Base-by-base conservation (phyloP, 2,888 invertebrate genomes). In the Chymomyza amoena region DNA sequence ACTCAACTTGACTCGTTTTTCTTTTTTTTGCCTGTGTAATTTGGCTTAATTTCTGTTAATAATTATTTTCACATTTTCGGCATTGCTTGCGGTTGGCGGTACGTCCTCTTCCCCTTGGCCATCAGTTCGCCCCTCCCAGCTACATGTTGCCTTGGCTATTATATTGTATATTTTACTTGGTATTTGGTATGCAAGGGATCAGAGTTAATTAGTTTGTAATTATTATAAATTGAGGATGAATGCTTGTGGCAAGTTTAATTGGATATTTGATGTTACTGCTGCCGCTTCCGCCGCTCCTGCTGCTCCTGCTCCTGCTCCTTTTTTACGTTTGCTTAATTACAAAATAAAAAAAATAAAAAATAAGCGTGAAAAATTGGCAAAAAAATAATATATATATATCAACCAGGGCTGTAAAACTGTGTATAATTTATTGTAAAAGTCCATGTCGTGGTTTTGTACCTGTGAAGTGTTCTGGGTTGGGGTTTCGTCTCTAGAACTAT, bases 191-290 rank as follows among this genome's bases (percentile, higher is more conserved):
- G 70, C 78, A 56, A 68, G 82, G 84, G 77, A 81, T 81, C 86
- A 75, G 77, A 89, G 88, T 88, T 89, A 89, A 89, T 89, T 89
- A 89, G 87, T 89, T 86, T 85, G 89, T 87, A 89, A 89, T 89
- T 89, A 84, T 84, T 88, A 87, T 86, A 89, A 89, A 89, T 89
- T 87, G 80, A 75, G 81, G 84, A 85, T 81, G 84, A 84, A 82
- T 88, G 85, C 81, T 85, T 86, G 85, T 89, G 88, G 88, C 84
- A 89, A 84, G 80, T 80, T 81, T 79, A 81, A 81, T 88, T 86
- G 87, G 87, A 88, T 85, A 88, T 85, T 84, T 85, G 84, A 88
- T 88, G 86, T 79, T 81, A 54, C 16, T 54, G 52, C 72, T 13
- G 39, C 39, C 6, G 13, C 39, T 18, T n/a, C n/a, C n/a, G n/a